phyloP scores from a whole-genome alignment of 1,140 invertebrate genomes.

The Ostrea edulis region DNA sequence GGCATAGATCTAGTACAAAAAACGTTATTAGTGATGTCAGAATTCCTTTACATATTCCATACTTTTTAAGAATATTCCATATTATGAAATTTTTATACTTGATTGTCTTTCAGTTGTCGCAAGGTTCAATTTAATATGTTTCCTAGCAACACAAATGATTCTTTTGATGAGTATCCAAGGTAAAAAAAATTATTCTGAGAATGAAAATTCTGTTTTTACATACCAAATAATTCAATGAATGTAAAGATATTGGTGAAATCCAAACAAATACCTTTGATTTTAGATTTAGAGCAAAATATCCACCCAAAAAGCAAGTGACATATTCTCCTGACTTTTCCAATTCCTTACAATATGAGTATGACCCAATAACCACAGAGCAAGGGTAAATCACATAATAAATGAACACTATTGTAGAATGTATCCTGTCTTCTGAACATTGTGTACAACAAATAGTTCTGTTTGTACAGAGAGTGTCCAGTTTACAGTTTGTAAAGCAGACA shows the following conservation, averaged over 20 bases:
- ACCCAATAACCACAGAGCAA: not conserved
- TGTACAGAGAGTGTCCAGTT: too few relatives aligned
- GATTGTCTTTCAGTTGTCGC: slow-evolving; percentile 22
- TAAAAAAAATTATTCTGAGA: not conserved
- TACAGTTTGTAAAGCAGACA: not conserved
- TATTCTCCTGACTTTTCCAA: not conserved
- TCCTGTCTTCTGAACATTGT: too few relatives aligned
- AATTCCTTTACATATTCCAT: not conserved
- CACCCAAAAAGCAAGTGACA: not conserved
- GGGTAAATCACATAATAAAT: not conserved
- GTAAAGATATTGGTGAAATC: not conserved
- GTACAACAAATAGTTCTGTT: too few relatives aligned
- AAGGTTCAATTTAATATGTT: slow-evolving; percentile 10
- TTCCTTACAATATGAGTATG: not conserved
- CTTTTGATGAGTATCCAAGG: slow-evolving; percentile 9
- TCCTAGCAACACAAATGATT: not conserved
- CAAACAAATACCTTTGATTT: not conserved
- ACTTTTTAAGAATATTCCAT: not conserved
- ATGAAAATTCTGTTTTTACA: not conserved
- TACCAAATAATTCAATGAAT: not conserved
- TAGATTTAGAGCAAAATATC: not conserved
- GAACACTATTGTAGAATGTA: not conserved
- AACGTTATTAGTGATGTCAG: not conserved
- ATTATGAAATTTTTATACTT: not conserved
- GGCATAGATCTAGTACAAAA: not conserved